These are phyloP conservation scores for Barnardius zonarius DNA, from an alignment of 2,113 vertebrate species.

Conservation along the genomic window DNA sequence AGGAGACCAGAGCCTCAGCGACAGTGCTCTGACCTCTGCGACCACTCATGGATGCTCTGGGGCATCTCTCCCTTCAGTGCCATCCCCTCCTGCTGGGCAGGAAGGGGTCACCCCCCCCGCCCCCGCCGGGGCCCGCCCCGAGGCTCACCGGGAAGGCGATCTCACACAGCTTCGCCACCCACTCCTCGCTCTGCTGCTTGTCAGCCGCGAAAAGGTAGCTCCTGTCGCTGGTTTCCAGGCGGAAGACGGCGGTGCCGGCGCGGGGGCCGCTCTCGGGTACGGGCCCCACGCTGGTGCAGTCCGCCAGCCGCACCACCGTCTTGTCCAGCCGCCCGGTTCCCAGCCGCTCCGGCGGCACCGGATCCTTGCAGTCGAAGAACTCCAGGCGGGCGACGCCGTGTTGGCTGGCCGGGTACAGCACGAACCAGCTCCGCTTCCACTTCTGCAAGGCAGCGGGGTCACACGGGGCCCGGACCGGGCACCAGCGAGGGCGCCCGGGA, in stretches of 20 bases:
- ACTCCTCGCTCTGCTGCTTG: conserved; percentile 75
- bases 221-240: conserved; percentile 91
- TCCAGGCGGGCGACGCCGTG: conserved; percentile 93
- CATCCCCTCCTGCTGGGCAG: not conserved
- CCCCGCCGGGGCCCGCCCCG: not conserved
- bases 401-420: conserved; percentile 89
- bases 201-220: conserved; percentile 87
- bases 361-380: conserved; percentile 86
- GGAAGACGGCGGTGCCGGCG: conserved; percentile 85
- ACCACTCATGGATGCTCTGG: fast-evolving
- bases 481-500: too few relatives aligned
- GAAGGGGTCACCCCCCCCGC: not conserved
- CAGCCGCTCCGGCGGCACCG: conserved; percentile 74
- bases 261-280: conserved; percentile 84
- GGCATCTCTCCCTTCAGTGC: not conserved
- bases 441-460: conserved; percentile 72
- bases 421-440: conserved; percentile 96
- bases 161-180: conserved; percentile 91
- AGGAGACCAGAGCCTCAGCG: fast-evolving
- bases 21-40: fast-evolving
- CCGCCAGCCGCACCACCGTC: conserved; percentile 90
- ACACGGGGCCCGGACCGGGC: not conserved
- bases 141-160: conserved; percentile 89
- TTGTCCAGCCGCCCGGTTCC: conserved; percentile 85
- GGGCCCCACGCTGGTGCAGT: conserved; percentile 90